Evolutionary conservation across 2,113 vertebrate genomes (phyloP).

Genomic region (Willisornis vidua): DNA sequence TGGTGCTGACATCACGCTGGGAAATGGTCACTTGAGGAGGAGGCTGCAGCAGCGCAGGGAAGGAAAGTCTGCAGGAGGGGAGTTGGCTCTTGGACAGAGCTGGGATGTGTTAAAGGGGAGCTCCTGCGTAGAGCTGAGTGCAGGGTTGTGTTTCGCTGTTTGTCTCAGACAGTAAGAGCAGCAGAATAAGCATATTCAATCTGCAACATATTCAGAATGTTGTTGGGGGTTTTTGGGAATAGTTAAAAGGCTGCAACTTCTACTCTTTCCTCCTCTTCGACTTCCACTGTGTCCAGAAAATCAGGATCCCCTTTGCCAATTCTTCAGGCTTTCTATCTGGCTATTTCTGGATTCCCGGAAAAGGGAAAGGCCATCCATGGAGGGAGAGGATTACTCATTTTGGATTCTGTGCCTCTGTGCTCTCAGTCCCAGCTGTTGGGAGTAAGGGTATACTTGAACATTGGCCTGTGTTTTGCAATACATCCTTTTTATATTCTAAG

Average conservation of each 20-base stretch:
- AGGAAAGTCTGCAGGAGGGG: accelerated
- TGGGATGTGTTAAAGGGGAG: not conserved
- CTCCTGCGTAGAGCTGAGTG: not conserved
- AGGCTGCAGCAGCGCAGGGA: not conserved
- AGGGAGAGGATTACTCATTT: not conserved
- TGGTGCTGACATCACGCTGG: not conserved
- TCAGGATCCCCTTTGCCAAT: not conserved
- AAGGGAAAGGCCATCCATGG: not conserved
- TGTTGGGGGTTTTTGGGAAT: not conserved
- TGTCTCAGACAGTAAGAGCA: not conserved
- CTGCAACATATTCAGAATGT: not conserved
- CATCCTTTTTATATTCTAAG: not conserved
- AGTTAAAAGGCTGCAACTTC: not conserved
- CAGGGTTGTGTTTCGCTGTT: not conserved
- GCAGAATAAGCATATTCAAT: not conserved
- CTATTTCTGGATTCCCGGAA: not conserved
- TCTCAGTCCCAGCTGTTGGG: not conserved
- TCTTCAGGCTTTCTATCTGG: not conserved
- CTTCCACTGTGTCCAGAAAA: not conserved
- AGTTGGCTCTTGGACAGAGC: not conserved
- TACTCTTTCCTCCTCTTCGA: not conserved
- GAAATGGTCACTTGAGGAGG: not conserved
- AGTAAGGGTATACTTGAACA: not conserved
- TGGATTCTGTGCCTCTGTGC: not conserved
- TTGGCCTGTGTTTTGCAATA: not conserved